A percentile compares a stretch with the other conserved stretches of the same genome.
phyloP scores from a whole-genome alignment of 2,888 invertebrate species.

The Hipparchia semele region DNA sequence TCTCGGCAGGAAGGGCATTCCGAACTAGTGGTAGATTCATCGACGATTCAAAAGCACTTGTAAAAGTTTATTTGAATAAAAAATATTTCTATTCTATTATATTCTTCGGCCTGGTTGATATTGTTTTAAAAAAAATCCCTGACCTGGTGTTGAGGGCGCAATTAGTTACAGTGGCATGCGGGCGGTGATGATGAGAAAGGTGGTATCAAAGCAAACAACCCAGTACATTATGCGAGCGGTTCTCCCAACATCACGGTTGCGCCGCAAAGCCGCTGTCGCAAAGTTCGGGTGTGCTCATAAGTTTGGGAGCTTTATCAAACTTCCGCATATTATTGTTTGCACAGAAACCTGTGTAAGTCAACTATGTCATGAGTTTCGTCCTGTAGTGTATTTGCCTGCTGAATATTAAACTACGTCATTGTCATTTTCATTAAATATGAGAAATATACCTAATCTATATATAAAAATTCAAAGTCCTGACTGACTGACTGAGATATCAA shows the following conservation, averaged over 20 bases:
- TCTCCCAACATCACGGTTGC: neutral
- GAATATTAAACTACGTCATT: slow-evolving; percentile 14
- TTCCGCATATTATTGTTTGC: slow-evolving; percentile 34
- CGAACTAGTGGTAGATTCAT: too few relatives aligned
- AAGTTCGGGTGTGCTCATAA: slow-evolving; percentile 30
- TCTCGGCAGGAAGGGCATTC: too few relatives aligned
- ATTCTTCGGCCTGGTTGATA: too few relatives aligned
- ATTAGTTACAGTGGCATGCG: neutral
- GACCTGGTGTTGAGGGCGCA: too few relatives aligned
- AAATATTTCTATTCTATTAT: too few relatives aligned
- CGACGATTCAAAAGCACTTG: too few relatives aligned
- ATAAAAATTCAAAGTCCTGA: too few relatives aligned
- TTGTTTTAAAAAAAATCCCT: too few relatives aligned
- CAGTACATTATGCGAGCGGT: neutral
- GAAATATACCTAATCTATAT: neutral
- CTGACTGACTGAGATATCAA: too few relatives aligned
- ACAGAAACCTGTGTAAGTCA: slow-evolving; percentile 25
- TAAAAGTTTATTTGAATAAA: too few relatives aligned
- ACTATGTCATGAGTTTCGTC: slow-evolving; percentile 3
- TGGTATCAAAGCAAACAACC: too few relatives aligned
- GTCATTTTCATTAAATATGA: neutral
- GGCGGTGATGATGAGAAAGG: too few relatives aligned
- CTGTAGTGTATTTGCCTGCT: neutral
- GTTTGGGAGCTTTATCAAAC: slow-evolving; percentile 38
- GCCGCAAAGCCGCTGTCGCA: slow-evolving; percentile 14